Base-by-base conservation (phyloP, 2,888 invertebrate genomes). In the Drosophila testacea region DNA sequence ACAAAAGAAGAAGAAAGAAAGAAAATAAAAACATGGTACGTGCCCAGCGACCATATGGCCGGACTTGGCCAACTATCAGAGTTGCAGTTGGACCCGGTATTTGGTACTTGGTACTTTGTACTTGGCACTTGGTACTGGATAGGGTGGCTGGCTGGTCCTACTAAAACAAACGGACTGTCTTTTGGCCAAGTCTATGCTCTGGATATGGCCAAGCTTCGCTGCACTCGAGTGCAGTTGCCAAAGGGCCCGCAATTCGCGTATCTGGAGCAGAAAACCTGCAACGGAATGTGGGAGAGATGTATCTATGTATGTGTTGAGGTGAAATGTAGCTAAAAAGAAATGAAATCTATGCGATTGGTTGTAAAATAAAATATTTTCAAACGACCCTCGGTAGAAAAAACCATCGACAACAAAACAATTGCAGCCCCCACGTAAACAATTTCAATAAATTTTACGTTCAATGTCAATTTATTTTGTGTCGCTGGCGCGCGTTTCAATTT, bases 391-490 rank as follows among this genome's bases (percentile, higher is more conserved):
- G 39, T 22, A 6, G 54, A 55, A 5, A 39, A n/a, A 39, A 55
- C 48, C 69, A 62, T 57, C 34, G 22, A 22, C 47, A 66, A 55
- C 64, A 68, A 69, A 66, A 77, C 82, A 77, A 69, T 81, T 71
- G 69, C 67, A 73, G 64, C 16, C 69, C 67, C 76, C 83, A 74
- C 79, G 81, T 71, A 83, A 83, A 81, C 86, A 83, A 86, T 86
- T 83, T 83, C 86, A 83, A 83, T 83, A 86, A 86, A 83, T 83
- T 83, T 54, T 69, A 77, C 77, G 81, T 75, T 86, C 83, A 83
- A 83, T 83, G 83, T 81, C 83, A 83, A 83, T 83, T 83, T 83
- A 79, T 86, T 86, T 83, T 81, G 57, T 77, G 70, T 77, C 69
- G 73, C 66, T 78, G 71, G 73, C 69, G 62, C 77, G 81, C 83